Evolutionary conservation across 2,797 vertebrate genomes (phyloP).

Genomic region (Syndactyla subalaris): DNA sequence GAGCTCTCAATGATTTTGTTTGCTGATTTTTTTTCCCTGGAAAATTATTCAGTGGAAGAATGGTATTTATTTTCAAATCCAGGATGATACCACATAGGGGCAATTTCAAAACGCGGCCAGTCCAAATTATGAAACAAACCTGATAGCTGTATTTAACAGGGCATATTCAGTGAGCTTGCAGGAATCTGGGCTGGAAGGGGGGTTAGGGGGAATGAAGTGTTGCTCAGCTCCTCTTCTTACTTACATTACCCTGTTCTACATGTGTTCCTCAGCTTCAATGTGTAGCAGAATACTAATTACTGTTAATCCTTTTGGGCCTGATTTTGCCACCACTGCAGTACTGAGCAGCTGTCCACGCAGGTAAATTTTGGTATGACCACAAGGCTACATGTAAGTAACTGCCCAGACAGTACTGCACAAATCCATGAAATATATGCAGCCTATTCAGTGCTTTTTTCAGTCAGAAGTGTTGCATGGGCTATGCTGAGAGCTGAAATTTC

Average conservation of each 20-base stretch:
- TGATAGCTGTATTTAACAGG: not conserved
- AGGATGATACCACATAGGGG: not conserved
- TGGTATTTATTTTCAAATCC: not conserved
- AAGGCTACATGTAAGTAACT: not conserved
- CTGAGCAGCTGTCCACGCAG: not conserved
- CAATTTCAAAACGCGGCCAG: not conserved
- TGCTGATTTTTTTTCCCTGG: not conserved
- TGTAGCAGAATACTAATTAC: not conserved
- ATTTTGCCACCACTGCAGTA: not conserved
- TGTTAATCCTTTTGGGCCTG: not conserved
- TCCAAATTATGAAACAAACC: not conserved
- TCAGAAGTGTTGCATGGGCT: rapidly evolving
- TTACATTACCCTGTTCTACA: not conserved
- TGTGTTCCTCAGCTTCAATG: not conserved
- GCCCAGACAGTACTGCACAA: not conserved
- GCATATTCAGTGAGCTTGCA: not conserved
- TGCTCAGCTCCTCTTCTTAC: not conserved
- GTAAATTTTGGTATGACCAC: rapidly evolving
- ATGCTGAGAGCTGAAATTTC: not conserved
- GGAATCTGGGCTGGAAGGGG: not conserved
- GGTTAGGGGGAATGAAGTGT: not conserved
- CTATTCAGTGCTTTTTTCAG: not conserved
- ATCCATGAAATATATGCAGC: not conserved
- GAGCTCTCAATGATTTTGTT: not conserved
- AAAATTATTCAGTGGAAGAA: not conserved